These are phyloP conservation scores for Yponomeuta evonymella DNA, from an alignment of 2,888 invertebrate genomes.

Conservation along the genomic window DNA sequence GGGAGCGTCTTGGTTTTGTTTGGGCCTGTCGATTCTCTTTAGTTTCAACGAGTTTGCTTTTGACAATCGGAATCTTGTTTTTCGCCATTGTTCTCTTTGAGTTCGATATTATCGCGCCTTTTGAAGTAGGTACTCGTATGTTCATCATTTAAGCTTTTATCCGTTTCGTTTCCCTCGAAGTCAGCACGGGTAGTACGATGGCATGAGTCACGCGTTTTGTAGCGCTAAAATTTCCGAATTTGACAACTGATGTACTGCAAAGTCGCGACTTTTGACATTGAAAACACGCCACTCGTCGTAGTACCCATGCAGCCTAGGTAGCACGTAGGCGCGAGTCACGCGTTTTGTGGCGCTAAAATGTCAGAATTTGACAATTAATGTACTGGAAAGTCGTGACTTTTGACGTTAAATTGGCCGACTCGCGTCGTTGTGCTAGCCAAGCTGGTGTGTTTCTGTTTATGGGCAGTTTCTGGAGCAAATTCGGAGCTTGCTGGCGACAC, in stretches of 20 bases:
- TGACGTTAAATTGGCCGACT: too few relatives aligned
- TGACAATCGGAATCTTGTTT: background rate
- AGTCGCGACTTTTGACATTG: too few relatives aligned
- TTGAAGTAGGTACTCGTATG: background rate
- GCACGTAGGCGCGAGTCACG: too few relatives aligned
- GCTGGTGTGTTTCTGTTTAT: background rate
- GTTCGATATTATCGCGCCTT: background rate
- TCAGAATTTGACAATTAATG: too few relatives aligned
- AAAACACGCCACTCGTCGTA: too few relatives aligned
- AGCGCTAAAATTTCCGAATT: too few relatives aligned
- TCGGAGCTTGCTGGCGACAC: constrained; percentile 28
- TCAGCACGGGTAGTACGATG: too few relatives aligned
- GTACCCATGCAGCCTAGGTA: too few relatives aligned
- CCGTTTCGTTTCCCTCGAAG: background rate
- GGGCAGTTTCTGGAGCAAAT: background rate
- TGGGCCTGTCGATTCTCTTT: background rate
- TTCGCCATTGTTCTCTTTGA: background rate
- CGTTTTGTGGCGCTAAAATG: too few relatives aligned
- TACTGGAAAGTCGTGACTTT: too few relatives aligned
- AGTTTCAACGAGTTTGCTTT: background rate
- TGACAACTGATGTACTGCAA: too few relatives aligned
- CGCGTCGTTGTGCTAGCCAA: background rate
- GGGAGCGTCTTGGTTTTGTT: background rate
- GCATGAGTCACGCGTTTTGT: too few relatives aligned
- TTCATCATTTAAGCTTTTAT: background rate